Conservation (phyloP, 2,797 vertebrate genomes). For the Myotis myotis region DNA sequence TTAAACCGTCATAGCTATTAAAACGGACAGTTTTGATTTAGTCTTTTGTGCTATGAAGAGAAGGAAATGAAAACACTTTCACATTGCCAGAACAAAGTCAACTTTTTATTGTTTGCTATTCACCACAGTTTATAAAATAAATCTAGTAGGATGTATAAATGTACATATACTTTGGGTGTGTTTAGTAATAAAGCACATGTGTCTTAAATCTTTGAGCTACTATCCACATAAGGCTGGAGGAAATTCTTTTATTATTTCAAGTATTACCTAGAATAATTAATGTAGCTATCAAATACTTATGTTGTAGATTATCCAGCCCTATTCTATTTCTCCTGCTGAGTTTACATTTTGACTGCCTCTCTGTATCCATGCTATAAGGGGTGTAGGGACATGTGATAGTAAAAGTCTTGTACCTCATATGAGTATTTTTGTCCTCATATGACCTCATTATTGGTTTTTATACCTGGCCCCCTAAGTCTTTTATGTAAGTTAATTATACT, state of each 20-base stretch:
- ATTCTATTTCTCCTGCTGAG: background rate
- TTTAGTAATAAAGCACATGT: conserved; percentile 34
- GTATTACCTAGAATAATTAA: conserved; percentile 10
- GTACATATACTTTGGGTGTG: background rate
- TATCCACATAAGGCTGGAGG: background rate
- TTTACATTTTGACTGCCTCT: conserved; percentile 1
- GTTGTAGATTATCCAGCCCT: background rate
- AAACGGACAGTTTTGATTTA: background rate
- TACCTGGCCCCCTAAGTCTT: background rate
- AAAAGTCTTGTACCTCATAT: background rate
- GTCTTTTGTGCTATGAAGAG: background rate
- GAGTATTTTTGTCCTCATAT: conserved; percentile 14
- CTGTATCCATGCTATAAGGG: background rate
- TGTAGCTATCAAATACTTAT: background rate
- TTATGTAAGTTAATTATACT: background rate
- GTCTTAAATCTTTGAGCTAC: background rate
- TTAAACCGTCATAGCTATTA: background rate
- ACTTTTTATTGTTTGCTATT: conserved; percentile 48
- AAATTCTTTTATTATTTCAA: conserved; percentile 13
- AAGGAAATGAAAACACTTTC: conserved; percentile 21
- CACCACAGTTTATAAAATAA: background rate
- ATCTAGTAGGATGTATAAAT: conserved; percentile 11
- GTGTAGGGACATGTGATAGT: background rate
- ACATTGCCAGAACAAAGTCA: background rate
- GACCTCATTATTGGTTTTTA: conserved; percentile 7